phyloP scores from a whole-genome alignment of 2,113 vertebrate species.

The Periophthalmus modestus region DNA sequence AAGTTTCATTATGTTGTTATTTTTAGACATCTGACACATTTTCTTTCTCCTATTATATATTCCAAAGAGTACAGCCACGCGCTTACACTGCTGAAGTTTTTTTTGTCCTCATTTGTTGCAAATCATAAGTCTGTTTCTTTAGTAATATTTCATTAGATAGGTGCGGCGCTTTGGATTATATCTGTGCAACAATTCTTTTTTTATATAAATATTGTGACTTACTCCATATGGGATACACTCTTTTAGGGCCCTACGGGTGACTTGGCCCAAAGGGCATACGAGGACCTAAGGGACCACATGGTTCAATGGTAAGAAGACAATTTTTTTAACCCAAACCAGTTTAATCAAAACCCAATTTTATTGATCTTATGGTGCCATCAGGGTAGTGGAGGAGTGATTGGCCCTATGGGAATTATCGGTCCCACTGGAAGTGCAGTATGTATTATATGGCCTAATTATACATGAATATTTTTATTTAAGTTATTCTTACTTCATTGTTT shows the following conservation, averaged over 20 bases:
- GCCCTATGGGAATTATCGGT: slow-evolving; percentile 86
- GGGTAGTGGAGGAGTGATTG: slow-evolving; percentile 88
- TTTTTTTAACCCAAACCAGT: neutral
- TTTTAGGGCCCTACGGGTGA: slow-evolving; percentile 90
- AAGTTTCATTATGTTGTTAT: neutral
- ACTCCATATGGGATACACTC: neutral
- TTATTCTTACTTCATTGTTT: slow-evolving; percentile 14
- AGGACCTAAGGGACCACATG: slow-evolving; percentile 90
- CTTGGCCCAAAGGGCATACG: slow-evolving; percentile 89
- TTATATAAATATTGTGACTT: neutral
- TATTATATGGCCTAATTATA: slow-evolving; percentile 34
- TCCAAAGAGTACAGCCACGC: neutral
- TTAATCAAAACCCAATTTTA: neutral
- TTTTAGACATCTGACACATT: neutral
- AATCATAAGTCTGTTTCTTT: neutral
- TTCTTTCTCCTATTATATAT: neutral
- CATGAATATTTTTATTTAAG: neutral
- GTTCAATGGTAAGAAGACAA: slow-evolving; percentile 75
- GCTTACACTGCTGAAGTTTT: neutral
- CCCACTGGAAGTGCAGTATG: slow-evolving; percentile 86
- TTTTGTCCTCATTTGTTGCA: neutral
- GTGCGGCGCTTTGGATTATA: neutral
- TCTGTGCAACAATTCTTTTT: neutral
- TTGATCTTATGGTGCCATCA: slow-evolving; percentile 48
- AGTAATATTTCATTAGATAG: neutral